These are phyloP conservation scores for Zaprionus gabonicus DNA, from an alignment of 1,140 invertebrate genomes.

Conservation along the genomic window DNA sequence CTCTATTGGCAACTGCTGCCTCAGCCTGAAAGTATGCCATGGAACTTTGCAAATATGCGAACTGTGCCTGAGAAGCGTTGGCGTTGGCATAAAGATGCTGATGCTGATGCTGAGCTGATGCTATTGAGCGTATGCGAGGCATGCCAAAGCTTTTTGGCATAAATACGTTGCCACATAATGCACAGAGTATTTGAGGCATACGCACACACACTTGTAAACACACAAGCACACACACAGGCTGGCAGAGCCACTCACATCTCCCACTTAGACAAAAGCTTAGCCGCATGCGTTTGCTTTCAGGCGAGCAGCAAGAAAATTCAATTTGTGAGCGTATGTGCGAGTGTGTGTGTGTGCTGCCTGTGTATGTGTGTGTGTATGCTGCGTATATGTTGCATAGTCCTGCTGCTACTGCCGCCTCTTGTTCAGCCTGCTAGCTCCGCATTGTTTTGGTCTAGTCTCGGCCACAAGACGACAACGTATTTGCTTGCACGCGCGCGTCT, in stretches of 20 bases:
- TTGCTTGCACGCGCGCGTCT: neutral
- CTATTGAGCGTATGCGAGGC: conserved; percentile 50
- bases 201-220: neutral
- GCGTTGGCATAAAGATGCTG: conserved; percentile 24
- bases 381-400: conserved; percentile 18
- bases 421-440: conserved; percentile 5
- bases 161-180: conserved; percentile 69
- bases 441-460: conserved; percentile 13
- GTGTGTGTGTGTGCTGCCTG: neutral
- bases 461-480: conserved; percentile 35
- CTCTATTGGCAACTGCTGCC: conserved; percentile 9
- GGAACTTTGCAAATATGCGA: conserved; percentile 56
- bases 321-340: conserved; percentile 54
- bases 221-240: neutral
- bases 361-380: neutral
- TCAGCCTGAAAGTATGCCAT: conserved; percentile 52
- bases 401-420: conserved; percentile 4
- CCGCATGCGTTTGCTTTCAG: conserved; percentile 27
- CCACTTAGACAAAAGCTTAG: conserved; percentile 41
- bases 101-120: conserved; percentile 21
- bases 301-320: conserved; percentile 53
- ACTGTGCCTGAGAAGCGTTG: conserved; percentile 24
- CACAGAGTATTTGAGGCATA: conserved; percentile 38
- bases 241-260: neutral
- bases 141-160: conserved; percentile 63